Evolutionary conservation across 2,113 vertebrate genomes (phyloP).

Genomic region (Caretta caretta): DNA sequence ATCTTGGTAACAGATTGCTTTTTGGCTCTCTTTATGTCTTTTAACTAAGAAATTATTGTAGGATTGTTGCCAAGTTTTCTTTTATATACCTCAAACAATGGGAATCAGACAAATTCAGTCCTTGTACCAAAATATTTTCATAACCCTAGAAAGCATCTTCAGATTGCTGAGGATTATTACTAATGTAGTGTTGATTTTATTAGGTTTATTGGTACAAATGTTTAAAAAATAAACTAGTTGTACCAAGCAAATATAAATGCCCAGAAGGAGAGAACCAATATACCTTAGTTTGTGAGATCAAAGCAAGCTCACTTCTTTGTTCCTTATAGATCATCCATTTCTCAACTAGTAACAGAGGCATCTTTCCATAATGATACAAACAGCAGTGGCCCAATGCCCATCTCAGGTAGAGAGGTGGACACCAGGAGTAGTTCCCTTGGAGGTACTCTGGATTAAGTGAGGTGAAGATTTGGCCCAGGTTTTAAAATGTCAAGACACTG

Average conservation of each 20-base stretch:
- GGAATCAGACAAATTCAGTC: background rate
- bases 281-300: constrained; percentile 69
- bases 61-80: background rate
- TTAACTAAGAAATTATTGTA: constrained; percentile 6
- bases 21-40: background rate
- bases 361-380: background rate
- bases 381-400: background rate
- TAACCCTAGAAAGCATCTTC: background rate
- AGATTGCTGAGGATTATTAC: constrained; percentile 32
- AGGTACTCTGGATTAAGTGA: background rate
- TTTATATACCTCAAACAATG: background rate
- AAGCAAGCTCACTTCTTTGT: constrained; percentile 3
- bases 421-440: too few species aligned
- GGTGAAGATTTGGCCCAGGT: background rate
- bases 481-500: background rate
- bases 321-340: background rate
- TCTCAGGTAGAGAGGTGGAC: background rate
- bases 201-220: constrained; percentile 61
- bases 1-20: background rate
- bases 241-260: constrained; percentile 26
- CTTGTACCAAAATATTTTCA: constrained; percentile 11
- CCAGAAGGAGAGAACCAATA: constrained; percentile 45
- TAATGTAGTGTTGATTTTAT: background rate
- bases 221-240: background rate
- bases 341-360: background rate